phyloP scores from a whole-genome alignment of 2,797 vertebrate genomes.

The Miichthys miiuy region DNA sequence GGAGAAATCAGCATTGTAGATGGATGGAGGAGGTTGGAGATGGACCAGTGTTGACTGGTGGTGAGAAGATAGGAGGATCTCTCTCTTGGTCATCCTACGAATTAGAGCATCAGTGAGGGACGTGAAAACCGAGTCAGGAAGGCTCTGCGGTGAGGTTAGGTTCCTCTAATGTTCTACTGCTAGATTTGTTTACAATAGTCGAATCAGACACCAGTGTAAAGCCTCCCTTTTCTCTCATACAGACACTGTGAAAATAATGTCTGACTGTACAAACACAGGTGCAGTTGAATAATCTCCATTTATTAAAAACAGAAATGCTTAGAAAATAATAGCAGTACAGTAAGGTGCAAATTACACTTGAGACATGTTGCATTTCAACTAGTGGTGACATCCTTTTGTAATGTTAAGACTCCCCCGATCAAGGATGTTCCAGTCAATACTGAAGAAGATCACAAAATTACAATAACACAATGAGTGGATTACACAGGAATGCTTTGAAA shows the following conservation, averaged over 20 bases:
- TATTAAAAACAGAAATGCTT: slow-evolving; percentile 85
- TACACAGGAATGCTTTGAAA: slow-evolving; percentile 64
- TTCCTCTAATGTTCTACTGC: neutral
- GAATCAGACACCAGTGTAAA: neutral
- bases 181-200: neutral
- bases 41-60: no score
- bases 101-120: no score
- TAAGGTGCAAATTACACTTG: slow-evolving; percentile 83
- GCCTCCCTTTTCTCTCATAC: neutral
- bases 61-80: no score
- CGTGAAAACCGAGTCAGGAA: no score
- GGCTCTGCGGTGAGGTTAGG: no score
- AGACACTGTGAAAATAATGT: neutral
- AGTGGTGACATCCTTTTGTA: slow-evolving; percentile 63
- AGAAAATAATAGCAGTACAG: slow-evolving; percentile 82
- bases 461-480: slow-evolving; percentile 56
- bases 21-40: no score
- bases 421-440: slow-evolving; percentile 59
- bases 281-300: slow-evolving; percentile 78
- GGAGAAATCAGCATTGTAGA: no score
- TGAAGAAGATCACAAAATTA: slow-evolving; percentile 59
- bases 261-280: slow-evolving; percentile 31
- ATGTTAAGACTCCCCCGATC: slow-evolving; percentile 35
- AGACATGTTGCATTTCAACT: slow-evolving; percentile 64
- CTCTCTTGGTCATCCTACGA: no score